These are phyloP conservation scores for Drepanosiphum platanoidis DNA, from an alignment of 2,888 invertebrate genomes.

Conservation along the genomic window DNA sequence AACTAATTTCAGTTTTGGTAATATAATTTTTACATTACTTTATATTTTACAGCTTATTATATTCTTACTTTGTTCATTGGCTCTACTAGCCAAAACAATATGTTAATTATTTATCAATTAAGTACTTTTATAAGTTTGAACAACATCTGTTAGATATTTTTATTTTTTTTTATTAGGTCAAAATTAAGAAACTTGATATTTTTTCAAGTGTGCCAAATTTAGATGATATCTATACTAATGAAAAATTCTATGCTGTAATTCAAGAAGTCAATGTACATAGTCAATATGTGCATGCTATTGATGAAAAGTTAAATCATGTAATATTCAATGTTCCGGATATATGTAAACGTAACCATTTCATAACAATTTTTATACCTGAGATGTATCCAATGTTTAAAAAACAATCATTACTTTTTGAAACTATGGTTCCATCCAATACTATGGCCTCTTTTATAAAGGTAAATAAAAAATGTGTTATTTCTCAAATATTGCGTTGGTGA, in stretches of 20 bases:
- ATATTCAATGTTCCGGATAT: conserved; percentile 31
- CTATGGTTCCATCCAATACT: conserved; percentile 2
- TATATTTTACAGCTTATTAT: conserved; percentile 1
- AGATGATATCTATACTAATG: neutral
- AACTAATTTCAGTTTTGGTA: conserved; percentile 24
- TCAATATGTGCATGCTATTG: conserved; percentile 17
- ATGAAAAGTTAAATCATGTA: conserved; percentile 28
- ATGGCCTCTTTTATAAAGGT: conserved; percentile 28
- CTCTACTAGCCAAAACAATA: too few species aligned
- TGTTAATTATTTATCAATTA: neutral
- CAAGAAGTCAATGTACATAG: conserved; percentile 19
- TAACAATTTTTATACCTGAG: conserved; percentile 40
- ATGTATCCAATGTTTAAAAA: conserved; percentile 12
- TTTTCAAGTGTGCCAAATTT: neutral
- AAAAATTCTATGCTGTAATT: conserved; percentile 7
- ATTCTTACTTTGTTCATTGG: neutral
- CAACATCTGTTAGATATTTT: neutral
- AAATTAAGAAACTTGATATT: neutral
- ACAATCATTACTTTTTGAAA: conserved; percentile 33
- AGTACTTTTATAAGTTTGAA: neutral
- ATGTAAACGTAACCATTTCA: conserved; percentile 24
- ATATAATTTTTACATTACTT: neutral
- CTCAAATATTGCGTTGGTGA: neutral
- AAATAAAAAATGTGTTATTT: neutral
- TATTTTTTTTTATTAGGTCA: conserved; percentile 9